Conservation (phyloP, 2,888 invertebrate species). For the Noctua janthina region DNA sequence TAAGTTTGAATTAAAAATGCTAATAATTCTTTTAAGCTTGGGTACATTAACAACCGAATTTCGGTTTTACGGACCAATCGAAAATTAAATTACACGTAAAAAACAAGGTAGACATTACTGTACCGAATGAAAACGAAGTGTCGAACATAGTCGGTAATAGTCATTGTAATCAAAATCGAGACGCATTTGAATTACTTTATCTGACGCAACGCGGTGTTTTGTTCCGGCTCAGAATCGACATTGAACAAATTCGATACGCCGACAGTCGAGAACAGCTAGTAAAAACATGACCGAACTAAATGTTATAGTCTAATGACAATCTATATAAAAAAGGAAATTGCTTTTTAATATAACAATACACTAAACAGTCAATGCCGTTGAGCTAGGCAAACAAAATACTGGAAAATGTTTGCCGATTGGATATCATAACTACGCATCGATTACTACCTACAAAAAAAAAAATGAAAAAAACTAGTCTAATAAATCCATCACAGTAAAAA, state of each 20-base stretch:
- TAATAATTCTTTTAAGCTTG: neutral
- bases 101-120: constrained; percentile 12
- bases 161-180: constrained; percentile 52
- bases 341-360: constrained; percentile 62
- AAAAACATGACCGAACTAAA: constrained; percentile 77
- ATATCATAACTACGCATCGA: constrained; percentile 46
- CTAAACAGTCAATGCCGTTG: constrained; percentile 36
- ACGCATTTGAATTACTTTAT: constrained; percentile 67
- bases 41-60: neutral
- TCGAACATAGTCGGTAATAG: constrained; percentile 47
- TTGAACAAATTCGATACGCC: constrained; percentile 78
- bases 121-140: constrained; percentile 42
- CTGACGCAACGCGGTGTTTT: constrained; percentile 73
- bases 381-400: constrained; percentile 40
- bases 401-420: constrained; percentile 37
- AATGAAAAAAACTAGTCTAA: constrained; percentile 27
- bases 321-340: constrained; percentile 68
- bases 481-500: constrained; percentile 54
- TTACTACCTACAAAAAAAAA: constrained; percentile 41
- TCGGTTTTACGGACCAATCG: neutral
- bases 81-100: constrained; percentile 4
- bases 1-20: constrained; percentile 32
- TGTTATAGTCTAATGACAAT: constrained; percentile 72
- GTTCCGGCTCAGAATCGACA: constrained; percentile 77
- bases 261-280: constrained; percentile 69